phyloP scores from a whole-genome alignment of 2,888 invertebrate genomes.

The Melanchra persicariae region DNA sequence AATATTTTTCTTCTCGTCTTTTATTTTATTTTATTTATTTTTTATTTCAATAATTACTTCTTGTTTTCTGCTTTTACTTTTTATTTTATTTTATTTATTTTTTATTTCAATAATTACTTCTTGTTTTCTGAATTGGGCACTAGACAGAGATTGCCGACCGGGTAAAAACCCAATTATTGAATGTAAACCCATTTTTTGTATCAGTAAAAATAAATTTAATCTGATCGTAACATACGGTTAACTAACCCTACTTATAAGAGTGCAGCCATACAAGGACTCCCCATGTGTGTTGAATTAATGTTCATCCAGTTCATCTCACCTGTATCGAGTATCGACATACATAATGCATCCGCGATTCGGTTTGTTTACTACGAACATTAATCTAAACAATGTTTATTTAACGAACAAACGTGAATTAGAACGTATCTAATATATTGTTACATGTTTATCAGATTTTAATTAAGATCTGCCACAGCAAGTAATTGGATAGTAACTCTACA shows the following conservation, averaged over 20 bases:
- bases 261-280: constrained; percentile 34
- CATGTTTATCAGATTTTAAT: constrained; percentile 48
- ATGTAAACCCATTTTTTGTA: neutral
- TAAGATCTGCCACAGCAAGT: constrained; percentile 46
- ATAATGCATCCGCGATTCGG: constrained; percentile 29
- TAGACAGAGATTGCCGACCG: neutral
- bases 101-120: neutral
- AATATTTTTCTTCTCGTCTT: neutral
- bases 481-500: constrained; percentile 49
- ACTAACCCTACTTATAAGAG: constrained; percentile 26
- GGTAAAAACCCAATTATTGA: too few relatives aligned
- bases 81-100: neutral
- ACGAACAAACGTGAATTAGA: constrained; percentile 38
- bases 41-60: neutral
- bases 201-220: constrained; percentile 15
- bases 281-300: constrained; percentile 46
- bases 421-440: constrained; percentile 42
- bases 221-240: constrained; percentile 21
- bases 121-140: neutral
- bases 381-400: constrained; percentile 30
- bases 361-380: constrained; percentile 20
- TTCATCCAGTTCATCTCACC: constrained; percentile 34
- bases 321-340: constrained; percentile 17
- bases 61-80: neutral
- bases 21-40: too few relatives aligned